phyloP scores from a whole-genome alignment of 1,140 invertebrate species.

The Drosophila ambigua region DNA sequence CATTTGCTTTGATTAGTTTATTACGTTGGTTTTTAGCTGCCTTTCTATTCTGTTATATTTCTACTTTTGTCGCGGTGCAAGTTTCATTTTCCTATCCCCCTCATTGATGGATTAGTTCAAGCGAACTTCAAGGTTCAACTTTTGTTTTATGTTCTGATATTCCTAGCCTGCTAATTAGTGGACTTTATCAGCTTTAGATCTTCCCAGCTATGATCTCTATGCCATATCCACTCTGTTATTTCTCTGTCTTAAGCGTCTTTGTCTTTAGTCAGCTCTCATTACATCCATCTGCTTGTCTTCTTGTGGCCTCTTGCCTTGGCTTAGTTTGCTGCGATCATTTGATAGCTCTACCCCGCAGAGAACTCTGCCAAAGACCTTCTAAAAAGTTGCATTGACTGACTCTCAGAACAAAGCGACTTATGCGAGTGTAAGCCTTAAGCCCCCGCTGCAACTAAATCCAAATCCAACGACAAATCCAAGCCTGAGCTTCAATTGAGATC shows the following conservation, averaged over 20 bases:
- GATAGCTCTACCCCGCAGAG: constrained; percentile 37
- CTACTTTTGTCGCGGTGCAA: no score
- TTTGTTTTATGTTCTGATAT: neutral
- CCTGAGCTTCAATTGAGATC: constrained; percentile 34
- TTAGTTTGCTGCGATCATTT: constrained; percentile 37
- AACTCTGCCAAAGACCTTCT: constrained; percentile 38
- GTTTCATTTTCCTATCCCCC: no score
- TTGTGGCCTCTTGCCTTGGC: constrained; percentile 29
- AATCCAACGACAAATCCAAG: constrained; percentile 1
- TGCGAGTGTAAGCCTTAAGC: constrained; percentile 31
- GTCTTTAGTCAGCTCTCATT: no score
- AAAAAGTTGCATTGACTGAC: constrained; percentile 31
- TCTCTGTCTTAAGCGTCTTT: no score
- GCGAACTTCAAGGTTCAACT: neutral
- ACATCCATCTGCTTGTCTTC: no score
- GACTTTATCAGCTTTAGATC: constrained; percentile 1
- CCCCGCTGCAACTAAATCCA: constrained; percentile 14
- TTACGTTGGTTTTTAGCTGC: no score
- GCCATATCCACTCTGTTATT: no score
- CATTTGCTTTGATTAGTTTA: no score
- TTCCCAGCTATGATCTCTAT: no score
- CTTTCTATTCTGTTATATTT: no score
- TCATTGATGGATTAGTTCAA: no score
- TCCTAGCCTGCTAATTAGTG: constrained; percentile 12
- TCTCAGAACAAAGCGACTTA: constrained; percentile 44